Conservation (phyloP, 2,113 vertebrate genomes). For the Ceyx melanurus region DNA sequence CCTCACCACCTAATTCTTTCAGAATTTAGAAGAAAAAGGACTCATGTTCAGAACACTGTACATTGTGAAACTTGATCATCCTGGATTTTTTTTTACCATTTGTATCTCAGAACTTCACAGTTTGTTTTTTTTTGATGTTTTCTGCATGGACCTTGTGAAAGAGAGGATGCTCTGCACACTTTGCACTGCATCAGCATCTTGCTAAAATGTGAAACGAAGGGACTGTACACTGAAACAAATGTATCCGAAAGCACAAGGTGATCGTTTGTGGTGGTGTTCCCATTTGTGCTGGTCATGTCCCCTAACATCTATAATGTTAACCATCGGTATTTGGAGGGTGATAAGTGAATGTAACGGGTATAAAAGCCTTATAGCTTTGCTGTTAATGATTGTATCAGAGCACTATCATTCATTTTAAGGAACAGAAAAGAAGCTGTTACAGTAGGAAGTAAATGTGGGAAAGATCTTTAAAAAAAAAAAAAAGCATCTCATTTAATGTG, state of each 20-base stretch:
- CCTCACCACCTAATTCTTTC: slow-evolving; percentile 83
- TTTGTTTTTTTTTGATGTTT: slow-evolving; percentile 78
- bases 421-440: slow-evolving; percentile 69
- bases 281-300: slow-evolving; percentile 86
- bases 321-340: slow-evolving; percentile 83
- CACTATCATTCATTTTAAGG: slow-evolving; percentile 73
- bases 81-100: slow-evolving; percentile 85
- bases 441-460: slow-evolving; percentile 60
- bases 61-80: slow-evolving; percentile 88
- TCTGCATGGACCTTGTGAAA: slow-evolving; percentile 95
- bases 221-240: slow-evolving; percentile 91
- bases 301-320: slow-evolving; percentile 81
- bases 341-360: slow-evolving; percentile 82
- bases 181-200: slow-evolving; percentile 88
- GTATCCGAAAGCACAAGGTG: slow-evolving; percentile 80
- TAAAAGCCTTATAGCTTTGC: slow-evolving; percentile 77
- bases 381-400: slow-evolving; percentile 72
- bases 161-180: slow-evolving; percentile 86
- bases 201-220: slow-evolving; percentile 88
- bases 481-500: slow-evolving; percentile 83
- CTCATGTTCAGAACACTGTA: slow-evolving; percentile 96
- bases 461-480: slow-evolving; percentile 74
- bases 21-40: slow-evolving; percentile 90
- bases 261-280: slow-evolving; percentile 86
- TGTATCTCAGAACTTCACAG: slow-evolving; percentile 82